phyloP scores from a whole-genome alignment of 2,888 invertebrate species.

The Digitonthophagus gazella region DNA sequence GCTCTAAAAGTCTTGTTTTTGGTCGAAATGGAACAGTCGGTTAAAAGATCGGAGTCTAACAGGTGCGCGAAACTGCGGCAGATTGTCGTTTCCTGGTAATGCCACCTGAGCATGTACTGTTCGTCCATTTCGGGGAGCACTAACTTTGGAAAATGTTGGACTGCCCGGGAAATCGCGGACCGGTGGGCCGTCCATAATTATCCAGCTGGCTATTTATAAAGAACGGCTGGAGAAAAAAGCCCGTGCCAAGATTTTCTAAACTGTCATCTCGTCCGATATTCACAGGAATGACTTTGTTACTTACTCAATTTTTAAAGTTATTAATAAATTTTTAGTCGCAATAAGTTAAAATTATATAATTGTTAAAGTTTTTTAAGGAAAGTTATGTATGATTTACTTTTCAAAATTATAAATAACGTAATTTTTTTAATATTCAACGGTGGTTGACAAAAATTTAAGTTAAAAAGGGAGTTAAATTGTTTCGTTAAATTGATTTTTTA shows the following conservation, averaged over 20 bases:
- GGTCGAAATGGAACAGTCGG: constrained; percentile 84
- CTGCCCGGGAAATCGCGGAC: constrained; percentile 26
- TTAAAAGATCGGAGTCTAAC: constrained; percentile 76
- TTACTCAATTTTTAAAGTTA: no score
- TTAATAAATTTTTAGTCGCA: no score
- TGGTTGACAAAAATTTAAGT: no score
- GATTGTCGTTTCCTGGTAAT: constrained; percentile 53
- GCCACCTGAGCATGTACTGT: constrained; percentile 49
- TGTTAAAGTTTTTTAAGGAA: no score
- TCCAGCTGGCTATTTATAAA: constrained; percentile 50
- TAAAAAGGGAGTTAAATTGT: no score
- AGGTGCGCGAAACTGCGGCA: constrained; percentile 75
- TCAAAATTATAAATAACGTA: no score
- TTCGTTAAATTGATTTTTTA: no score
- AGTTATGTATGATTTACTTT: no score
- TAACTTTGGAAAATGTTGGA: constrained; percentile 25
- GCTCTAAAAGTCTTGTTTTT: constrained; percentile 81
- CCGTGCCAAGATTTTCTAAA: constrained; percentile 47
- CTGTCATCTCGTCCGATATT: background rate
- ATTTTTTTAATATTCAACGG: no score
- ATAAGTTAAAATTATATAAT: no score
- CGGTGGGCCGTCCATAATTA: constrained; percentile 37
- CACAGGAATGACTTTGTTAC: background rate
- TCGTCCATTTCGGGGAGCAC: constrained; percentile 28
- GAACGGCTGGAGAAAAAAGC: constrained; percentile 48